Evolutionary conservation across 2,113 vertebrate genomes (phyloP), one percentile per base, ranked within the genome.

Genomic region (Scalopus aquaticus): DNA sequence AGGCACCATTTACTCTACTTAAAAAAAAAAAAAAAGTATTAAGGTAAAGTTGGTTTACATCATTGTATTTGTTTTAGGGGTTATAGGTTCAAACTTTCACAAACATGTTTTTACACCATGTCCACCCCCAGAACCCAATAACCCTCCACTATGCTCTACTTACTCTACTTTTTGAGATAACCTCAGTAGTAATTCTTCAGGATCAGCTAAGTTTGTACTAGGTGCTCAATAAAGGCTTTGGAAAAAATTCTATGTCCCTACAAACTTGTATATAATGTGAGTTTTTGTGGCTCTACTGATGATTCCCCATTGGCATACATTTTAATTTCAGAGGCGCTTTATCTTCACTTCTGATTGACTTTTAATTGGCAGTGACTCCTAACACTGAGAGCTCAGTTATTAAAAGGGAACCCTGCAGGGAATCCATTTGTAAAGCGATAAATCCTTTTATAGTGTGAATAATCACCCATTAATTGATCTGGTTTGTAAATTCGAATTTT

Each of bases 401-500:
- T 97, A 97, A 97, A 97, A 97, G 85, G 97, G 96, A 97, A 94
- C 96, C 97, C 96, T 95, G 96, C 95, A 94, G 96, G 95, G 97
- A 97, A 96, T 94, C 95, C 93, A 97, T 97, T 97, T 97, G 96
- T 97, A 97, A 93, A 97, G 96, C 9, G 49, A 96, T 97, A 96
- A 97, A 95, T 97, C 97, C 96, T 96, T 97, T 97, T 88, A 96
- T 87, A 82, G 92, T 97, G 95, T 96, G 97, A 96, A 96, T 97
- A 97, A 97, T 97, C 95, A 96, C 96, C 82, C 96, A 94, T 96
- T 97, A 97, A 97, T 97, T 97, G 95, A 97, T 97, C 91, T 96
- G 69, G 95, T 95, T 97, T 96, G 73, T 97, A 95, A 97, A 96
- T 96, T 6, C 95, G 95, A 93, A 94, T 96, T 97, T 97, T 97